Evolutionary conservation across 2,888 invertebrate species (phyloP), one percentile per base, ranked within the genome.

Genomic region (Panopea generosa): DNA sequence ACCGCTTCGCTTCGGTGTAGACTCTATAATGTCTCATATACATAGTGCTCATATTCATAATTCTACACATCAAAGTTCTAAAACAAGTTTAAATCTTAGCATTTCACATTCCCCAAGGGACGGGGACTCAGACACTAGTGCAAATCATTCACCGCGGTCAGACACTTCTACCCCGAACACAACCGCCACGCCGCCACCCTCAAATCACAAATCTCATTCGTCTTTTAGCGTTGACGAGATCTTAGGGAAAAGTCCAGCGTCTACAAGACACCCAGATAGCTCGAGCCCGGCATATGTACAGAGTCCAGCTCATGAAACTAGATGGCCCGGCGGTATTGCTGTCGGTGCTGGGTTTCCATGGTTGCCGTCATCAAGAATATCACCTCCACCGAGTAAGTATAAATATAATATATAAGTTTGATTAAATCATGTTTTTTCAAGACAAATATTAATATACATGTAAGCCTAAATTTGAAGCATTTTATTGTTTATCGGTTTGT

Each of bases 161-260:
- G 80, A 80, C 62, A 65, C 53, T n/a, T 77, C 76, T 29, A 77
- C 72, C 55, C 77, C 76, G 1, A 56, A 43, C 9, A 45, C 69
- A 3, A 47, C 71, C 11, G 49, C 56, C 18, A 22, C 80, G 4
- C 63, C 76, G 14, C 71, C 77, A 40, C 73, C 74, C 16, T 38
- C 59, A 33, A 59, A 68, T 49, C 67, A 60, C 20, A 75, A 73
- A 56, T 55, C 71, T 16, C 82, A 82, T 63, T 75, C 81, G 24
- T 83, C 85, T 18, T 85, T 85, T 74, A 85, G 82, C 67, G 81
- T 85, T 66, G 81, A 77, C n/a, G 85, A 79, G 61, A 85, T 85
- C 55, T 70, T 85, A 26, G 82, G 83, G 0, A 77, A 76, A 57
- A 80, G 71, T 33, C 80, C 80, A 18, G 33, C 68, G 14, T 57